Conservation (phyloP, 2,797 vertebrate species). For the Xerus rutilus region DNA sequence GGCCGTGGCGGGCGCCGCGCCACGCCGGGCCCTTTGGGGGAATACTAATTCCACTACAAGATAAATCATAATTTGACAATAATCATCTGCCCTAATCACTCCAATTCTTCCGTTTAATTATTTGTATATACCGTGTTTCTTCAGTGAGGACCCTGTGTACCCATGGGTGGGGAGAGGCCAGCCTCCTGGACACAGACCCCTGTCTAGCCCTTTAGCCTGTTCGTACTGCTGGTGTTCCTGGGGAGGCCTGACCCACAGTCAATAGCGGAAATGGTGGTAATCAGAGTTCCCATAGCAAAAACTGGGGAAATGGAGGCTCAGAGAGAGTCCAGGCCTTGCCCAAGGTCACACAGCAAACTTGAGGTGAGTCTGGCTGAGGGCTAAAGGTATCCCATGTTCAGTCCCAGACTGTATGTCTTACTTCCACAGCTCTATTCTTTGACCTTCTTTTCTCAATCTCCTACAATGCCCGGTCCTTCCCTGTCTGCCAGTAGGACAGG, state of each 20-base stretch:
- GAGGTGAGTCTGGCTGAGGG: background rate
- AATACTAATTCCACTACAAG: slow-evolving; percentile 89
- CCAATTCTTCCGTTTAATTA: slow-evolving; percentile 89
- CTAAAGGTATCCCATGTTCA: background rate
- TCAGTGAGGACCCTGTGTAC: slow-evolving; percentile 72
- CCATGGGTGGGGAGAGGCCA: slow-evolving; percentile 46
- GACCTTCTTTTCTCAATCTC: background rate
- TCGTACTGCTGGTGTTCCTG: background rate
- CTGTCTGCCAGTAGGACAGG: background rate
- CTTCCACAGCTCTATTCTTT: background rate
- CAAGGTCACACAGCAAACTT: background rate
- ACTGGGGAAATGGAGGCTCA: slow-evolving; percentile 55
- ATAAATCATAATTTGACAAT: slow-evolving; percentile 92
- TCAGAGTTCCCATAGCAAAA: background rate
- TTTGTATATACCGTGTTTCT: slow-evolving; percentile 88
- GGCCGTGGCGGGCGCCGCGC: slow-evolving; percentile 86
- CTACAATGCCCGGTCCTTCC: background rate
- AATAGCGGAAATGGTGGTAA: background rate
- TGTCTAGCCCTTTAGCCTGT: background rate
- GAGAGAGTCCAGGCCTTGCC: background rate
- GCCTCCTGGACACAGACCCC: background rate
- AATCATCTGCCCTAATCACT: slow-evolving; percentile 91
- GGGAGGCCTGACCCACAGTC: background rate
- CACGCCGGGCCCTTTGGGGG: slow-evolving; percentile 87
- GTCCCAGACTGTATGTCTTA: background rate